phyloP scores from a whole-genome alignment of 2,797 vertebrate genomes.

The Heliangelus exortis region DNA sequence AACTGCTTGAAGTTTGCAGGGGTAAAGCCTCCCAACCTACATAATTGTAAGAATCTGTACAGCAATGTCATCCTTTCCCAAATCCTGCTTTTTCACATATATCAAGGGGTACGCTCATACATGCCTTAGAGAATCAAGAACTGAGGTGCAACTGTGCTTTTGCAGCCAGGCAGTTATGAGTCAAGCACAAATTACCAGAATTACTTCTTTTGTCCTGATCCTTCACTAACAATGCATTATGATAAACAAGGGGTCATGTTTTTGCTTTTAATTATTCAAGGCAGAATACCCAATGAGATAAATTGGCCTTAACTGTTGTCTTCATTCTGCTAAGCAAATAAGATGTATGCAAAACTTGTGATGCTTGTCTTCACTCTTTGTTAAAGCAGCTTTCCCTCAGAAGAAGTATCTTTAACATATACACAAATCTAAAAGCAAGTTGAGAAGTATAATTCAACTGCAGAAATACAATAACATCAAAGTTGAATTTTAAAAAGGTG shows the following conservation, averaged over 20 bases:
- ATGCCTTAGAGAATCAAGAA: not conserved
- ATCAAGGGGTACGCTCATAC: not conserved
- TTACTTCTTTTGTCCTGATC: not conserved
- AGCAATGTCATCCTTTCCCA: not conserved
- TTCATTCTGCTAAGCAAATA: not conserved
- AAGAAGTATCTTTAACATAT: conserved; percentile 49
- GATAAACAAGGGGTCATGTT: not conserved
- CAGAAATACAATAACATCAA: conserved; percentile 49
- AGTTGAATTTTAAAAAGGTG: conserved; percentile 64
- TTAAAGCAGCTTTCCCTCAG: conserved; percentile 46
- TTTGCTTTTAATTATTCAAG: not conserved
- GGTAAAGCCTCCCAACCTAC: not conserved
- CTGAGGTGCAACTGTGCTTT: not conserved
- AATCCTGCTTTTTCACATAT: not conserved
- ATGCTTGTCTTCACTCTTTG: conserved; percentile 17
- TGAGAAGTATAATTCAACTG: conserved; percentile 34
- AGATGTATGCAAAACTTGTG: conserved; percentile 59
- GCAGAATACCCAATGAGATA: not conserved
- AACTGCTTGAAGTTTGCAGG: not conserved
- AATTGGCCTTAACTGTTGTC: not conserved
- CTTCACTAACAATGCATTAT: not conserved
- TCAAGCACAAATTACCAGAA: not conserved
- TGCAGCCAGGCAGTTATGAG: not conserved
- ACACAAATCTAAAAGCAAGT: conserved; percentile 53
- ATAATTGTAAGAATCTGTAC: not conserved